phyloP scores from a whole-genome alignment of 2,888 invertebrate species.

The Trachelus iudaicus region DNA sequence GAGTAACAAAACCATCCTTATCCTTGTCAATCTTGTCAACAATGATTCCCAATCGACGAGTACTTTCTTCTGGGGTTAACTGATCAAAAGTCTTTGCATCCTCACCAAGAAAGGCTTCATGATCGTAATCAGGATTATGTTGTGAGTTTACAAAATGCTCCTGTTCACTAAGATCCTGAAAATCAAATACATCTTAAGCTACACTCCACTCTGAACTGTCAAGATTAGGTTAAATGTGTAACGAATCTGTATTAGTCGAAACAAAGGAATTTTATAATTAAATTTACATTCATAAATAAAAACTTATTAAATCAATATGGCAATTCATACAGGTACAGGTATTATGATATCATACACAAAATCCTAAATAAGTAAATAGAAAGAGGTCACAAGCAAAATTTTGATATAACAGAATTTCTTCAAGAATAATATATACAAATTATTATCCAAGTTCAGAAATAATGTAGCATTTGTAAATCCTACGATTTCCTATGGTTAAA shows the following conservation, averaged over 20 bases:
- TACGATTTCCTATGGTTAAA: background rate
- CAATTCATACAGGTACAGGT: no score
- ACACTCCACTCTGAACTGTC: background rate
- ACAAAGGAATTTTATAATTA: background rate
- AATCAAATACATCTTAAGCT: slow-evolving; percentile 21
- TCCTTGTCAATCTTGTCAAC: slow-evolving; percentile 94
- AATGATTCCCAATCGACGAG: slow-evolving; percentile 86
- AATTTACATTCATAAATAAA: background rate
- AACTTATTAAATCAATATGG: background rate
- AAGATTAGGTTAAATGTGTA: background rate
- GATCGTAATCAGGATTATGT: slow-evolving; percentile 93
- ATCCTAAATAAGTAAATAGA: no score
- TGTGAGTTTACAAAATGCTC: slow-evolving; percentile 84
- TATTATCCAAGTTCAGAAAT: background rate
- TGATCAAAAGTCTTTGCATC: slow-evolving; percentile 95
- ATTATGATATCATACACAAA: no score
- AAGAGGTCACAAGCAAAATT: no score
- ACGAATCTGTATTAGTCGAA: background rate
- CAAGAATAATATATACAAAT: background rate
- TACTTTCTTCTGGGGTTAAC: slow-evolving; percentile 94
- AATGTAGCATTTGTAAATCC: background rate
- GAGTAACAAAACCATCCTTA: slow-evolving; percentile 82
- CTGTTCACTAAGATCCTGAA: slow-evolving; percentile 78
- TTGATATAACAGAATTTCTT: background rate
- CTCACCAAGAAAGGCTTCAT: slow-evolving; percentile 96